These are phyloP conservation scores for Onychostruthus taczanowskii DNA, from an alignment of 2,113 vertebrate species.

Conservation along the genomic window DNA sequence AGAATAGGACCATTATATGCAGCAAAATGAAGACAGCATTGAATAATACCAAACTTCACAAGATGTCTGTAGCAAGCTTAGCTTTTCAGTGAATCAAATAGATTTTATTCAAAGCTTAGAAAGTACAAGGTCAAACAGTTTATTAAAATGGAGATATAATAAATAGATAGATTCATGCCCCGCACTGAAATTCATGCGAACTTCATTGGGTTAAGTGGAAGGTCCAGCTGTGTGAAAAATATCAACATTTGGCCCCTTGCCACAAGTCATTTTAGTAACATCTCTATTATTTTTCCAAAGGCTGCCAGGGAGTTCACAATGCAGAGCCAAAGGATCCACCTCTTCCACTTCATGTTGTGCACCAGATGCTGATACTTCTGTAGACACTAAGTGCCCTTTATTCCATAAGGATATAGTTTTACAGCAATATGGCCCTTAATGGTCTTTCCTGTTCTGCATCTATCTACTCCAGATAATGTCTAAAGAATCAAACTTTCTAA, in stretches of 20 bases:
- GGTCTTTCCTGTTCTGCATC: neutral
- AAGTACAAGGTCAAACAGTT: constrained; percentile 19
- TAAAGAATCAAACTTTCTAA: neutral
- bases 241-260: neutral
- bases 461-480: neutral
- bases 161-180: neutral
- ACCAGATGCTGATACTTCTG: constrained; percentile 19
- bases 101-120: constrained; percentile 33
- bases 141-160: constrained; percentile 25
- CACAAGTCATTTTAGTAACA: constrained; percentile 1
- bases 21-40: constrained; percentile 11
- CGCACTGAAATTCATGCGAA: neutral
- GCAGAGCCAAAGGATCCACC: neutral
- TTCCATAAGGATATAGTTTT: constrained; percentile 1
- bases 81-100: neutral
- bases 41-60: constrained; percentile 33
- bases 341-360: neutral
- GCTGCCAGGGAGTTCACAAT: neutral
- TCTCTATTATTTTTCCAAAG: constrained; percentile 19
- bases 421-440: neutral
- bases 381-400: neutral
- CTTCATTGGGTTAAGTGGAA: constrained; percentile 13
- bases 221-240: constrained; percentile 31
- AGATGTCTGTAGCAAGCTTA: neutral
- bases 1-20: constrained; percentile 34